phyloP scores from a whole-genome alignment of 2,797 vertebrate genomes.

The Phoxinus dragarum region DNA sequence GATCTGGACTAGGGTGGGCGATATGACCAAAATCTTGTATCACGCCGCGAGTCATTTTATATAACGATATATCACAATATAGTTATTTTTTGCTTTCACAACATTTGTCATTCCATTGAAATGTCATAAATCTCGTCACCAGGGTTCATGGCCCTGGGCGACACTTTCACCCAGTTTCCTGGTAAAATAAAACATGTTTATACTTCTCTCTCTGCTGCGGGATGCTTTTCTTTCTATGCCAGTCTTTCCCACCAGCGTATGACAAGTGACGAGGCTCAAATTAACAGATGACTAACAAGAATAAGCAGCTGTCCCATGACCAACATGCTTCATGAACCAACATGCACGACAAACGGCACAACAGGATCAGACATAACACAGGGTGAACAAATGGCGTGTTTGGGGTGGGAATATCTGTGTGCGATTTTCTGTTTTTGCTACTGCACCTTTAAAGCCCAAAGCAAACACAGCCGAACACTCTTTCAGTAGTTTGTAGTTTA shows the following conservation, averaged over 20 bases:
- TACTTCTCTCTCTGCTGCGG: not conserved
- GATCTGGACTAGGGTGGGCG: too few species aligned
- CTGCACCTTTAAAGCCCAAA: not conserved
- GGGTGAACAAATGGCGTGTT: not conserved
- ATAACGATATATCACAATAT: too few species aligned
- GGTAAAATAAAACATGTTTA: not conserved
- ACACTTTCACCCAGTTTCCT: not conserved
- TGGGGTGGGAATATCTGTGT: not conserved
- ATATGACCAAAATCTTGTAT: too few species aligned
- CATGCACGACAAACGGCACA: not conserved
- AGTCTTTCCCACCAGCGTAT: not conserved
- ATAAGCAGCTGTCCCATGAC: conserved; percentile 28
- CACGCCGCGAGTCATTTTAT: too few species aligned
- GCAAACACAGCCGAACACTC: not conserved
- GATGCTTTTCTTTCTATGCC: not conserved
- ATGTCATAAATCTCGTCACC: too few species aligned
- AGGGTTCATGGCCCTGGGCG: too few species aligned
- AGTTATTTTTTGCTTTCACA: too few species aligned
- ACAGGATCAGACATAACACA: conserved; percentile 7
- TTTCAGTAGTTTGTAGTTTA: not conserved
- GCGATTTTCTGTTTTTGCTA: not conserved
- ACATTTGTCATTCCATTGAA: too few species aligned
- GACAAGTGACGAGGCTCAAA: conserved; percentile 43
- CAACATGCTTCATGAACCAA: not conserved
- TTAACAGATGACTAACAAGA: conserved; percentile 44